Percentiles rank a stretch among this genome's conserved stretches.
Conservation (phyloP, 1,140 invertebrate genomes). For the Doryteuthis pealeii region DNA sequence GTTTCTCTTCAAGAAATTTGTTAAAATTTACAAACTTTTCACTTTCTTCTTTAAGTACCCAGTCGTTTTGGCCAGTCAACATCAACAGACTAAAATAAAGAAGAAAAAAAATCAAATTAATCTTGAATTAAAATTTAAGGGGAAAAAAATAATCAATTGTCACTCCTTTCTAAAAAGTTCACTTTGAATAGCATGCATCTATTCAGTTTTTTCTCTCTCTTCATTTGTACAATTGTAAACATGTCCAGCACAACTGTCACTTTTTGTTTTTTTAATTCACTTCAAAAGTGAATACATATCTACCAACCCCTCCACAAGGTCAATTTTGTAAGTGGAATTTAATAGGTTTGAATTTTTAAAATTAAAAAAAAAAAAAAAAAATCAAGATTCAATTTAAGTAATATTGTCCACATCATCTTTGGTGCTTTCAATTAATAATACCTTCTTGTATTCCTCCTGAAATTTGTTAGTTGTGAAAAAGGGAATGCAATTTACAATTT, state of each 20-base stretch:
- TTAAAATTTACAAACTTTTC: no score
- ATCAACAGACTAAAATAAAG: constrained; percentile 40
- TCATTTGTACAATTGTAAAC: neutral
- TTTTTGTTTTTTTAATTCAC: neutral
- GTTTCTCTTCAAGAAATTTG: no score
- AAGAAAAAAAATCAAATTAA: neutral
- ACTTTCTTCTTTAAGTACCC: neutral
- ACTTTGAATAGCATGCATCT: neutral
- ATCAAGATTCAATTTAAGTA: no score
- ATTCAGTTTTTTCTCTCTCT: neutral
- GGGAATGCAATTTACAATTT: no score
- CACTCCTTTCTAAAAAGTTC: neutral
- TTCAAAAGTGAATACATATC: neutral
- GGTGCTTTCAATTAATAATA: no score
- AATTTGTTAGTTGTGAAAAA: no score
- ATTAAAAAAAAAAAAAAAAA: no score
- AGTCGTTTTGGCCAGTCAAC: constrained; percentile 42
- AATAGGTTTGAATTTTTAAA: no score
- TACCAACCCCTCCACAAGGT: no score
- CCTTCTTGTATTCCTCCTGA: no score
- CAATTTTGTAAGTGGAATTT: no score
- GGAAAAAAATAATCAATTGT: neutral
- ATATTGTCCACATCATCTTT: no score
- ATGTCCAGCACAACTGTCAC: neutral
- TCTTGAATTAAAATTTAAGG: neutral